Base-by-base conservation (phyloP, 2,797 vertebrate genomes). In the Lates japonicus region DNA sequence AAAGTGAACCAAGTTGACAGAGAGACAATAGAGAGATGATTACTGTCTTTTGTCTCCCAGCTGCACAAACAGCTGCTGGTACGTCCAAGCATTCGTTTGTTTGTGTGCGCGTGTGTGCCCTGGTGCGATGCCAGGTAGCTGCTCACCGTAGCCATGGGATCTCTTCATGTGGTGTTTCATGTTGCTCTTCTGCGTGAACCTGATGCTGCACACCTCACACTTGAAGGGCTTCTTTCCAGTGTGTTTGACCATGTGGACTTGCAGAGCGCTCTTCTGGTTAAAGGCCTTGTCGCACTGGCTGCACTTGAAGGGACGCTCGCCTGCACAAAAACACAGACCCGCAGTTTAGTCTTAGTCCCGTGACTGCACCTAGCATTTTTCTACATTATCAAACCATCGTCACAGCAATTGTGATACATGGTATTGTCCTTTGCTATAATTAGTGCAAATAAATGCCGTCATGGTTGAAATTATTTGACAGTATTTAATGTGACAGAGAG, bases 181-280 rank as follows among this genome's bases (percentile, higher is more conserved):
- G 95, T 99, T 99, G 97, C 98, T 99, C 93, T 99, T 99, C 96
- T 99, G 98, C 0, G 98, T 98, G 94, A 99, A 99, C 62, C 97
- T 94, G 96, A 99, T 98, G 86, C 94, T 95, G 83, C 98, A 99
- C 86, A 97, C 96, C 87, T 97, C 96, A n/a, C 98, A 99, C 86
- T 96, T 96, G 82, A 99, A 98, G 49, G 98, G 98, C 92, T 97
- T 97, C 94, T 99, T 98, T 8, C 98, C 98, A 0, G 98, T 99
- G 94, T 99, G 98, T 87, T 99, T 99, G 92, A 99, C 98, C 94
- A 97, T 96, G 89, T 99, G 98, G 74, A 99, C 98, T 91, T 99
- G 98, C 84, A 99, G 96, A 1, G 98, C 98, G 0, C 98, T 99
- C 96, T 99, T 99, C 97, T 99, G 98, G 92, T 99, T 99, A 92